Evolutionary conservation across 2,113 vertebrate species (phyloP).

Genomic region (Pollimyrus isidori): DNA sequence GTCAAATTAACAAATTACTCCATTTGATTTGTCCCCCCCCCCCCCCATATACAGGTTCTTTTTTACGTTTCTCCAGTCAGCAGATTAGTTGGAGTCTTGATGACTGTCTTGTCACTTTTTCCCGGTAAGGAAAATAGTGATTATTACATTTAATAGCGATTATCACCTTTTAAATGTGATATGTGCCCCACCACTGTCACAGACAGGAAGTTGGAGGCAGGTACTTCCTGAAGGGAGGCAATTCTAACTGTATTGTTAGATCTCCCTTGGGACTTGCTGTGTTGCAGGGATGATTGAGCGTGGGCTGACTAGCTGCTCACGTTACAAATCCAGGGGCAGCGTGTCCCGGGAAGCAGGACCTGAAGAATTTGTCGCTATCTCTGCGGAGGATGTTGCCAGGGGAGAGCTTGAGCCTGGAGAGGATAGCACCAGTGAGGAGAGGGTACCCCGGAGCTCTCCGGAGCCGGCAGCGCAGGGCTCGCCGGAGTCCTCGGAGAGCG

Average conservation of each 20-base stretch:
- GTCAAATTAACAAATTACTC: not conserved
- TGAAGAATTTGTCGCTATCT: constrained; percentile 60
- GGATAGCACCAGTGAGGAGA: not conserved
- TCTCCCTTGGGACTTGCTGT: not conserved
- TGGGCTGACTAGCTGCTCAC: constrained; percentile 84
- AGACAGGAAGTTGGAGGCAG: not conserved
- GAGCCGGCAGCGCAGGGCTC: constrained; percentile 56
- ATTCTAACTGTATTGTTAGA: not conserved
- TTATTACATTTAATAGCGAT: not conserved
- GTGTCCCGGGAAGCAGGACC: constrained; percentile 66
- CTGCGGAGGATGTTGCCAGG: constrained; percentile 48
- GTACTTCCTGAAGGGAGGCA: not conserved
- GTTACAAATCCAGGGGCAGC: constrained; percentile 77
- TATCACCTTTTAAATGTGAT: not conserved
- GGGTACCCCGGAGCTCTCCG: constrained; percentile 53
- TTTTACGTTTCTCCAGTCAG: constrained; percentile 94
- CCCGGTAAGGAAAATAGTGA: constrained; percentile 71
- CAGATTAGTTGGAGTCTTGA: constrained; percentile 82
- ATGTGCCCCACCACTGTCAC: not conserved
- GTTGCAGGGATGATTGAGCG: constrained; percentile 86
- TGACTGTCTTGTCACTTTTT: constrained; percentile 91
- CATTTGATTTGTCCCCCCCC: not conserved
- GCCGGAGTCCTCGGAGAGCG: constrained; percentile 83
- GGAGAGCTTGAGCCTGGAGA: constrained; percentile 17
- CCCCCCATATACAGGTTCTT: constrained; percentile 63